A percentile compares a stretch with the other conserved stretches of the same genome.
phyloP scores from a whole-genome alignment of 2,113 vertebrate genomes.

The Prunella fulvescens region DNA sequence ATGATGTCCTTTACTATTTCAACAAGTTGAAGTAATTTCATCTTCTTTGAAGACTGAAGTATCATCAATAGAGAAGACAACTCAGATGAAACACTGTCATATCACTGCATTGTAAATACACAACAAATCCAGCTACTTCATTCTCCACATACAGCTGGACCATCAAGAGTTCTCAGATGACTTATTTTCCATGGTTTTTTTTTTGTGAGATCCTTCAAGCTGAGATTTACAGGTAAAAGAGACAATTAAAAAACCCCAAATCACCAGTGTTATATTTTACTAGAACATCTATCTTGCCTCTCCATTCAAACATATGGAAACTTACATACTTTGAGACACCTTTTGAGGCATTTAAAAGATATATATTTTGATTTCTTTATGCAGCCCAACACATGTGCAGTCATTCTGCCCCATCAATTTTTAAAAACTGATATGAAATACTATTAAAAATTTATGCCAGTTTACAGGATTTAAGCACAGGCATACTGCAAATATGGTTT shows the following conservation, averaged over 20 bases:
- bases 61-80: neutral
- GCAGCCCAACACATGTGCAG: neutral
- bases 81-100: neutral
- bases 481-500: neutral
- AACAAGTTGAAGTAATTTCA: neutral
- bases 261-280: neutral
- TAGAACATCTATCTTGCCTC: neutral
- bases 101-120: neutral
- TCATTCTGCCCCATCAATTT: neutral
- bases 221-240: neutral
- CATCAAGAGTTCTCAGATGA: neutral
- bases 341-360: neutral
- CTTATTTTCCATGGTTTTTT: neutral
- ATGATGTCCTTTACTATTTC: neutral
- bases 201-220: neutral
- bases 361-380: neutral
- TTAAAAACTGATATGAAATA: neutral
- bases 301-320: neutral
- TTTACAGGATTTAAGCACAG: neutral
- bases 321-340: neutral
- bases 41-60: neutral
- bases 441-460: neutral
- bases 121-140: neutral
- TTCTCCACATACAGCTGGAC: neutral
- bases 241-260: neutral